Conservation (phyloP, 2,888 invertebrate genomes). For the Clusia tigrina region DNA sequence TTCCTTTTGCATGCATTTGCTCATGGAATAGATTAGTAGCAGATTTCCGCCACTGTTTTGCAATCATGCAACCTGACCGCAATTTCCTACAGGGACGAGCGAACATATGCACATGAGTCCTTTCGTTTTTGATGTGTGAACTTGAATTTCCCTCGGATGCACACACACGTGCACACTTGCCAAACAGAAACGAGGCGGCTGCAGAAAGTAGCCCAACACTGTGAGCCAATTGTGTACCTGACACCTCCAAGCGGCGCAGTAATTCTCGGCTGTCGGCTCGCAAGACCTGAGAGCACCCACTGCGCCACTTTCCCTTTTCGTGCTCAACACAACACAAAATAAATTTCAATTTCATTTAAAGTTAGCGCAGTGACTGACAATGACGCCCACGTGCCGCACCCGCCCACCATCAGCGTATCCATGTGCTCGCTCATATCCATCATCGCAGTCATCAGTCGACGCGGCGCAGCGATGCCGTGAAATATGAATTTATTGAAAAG, state of each 20-base stretch:
- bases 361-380: constrained; percentile 53
- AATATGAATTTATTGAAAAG: too few relatives aligned
- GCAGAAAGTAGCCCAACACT: neutral
- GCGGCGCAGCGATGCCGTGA: too few relatives aligned
- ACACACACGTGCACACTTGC: neutral
- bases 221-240: neutral
- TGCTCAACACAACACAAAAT: constrained; percentile 49
- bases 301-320: constrained; percentile 3
- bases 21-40: too few relatives aligned
- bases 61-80: too few relatives aligned
- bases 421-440: constrained; percentile 13
- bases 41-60: too few relatives aligned
- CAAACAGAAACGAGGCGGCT: too few relatives aligned
- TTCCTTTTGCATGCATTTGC: too few relatives aligned
- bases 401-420: neutral
- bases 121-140: too few relatives aligned
- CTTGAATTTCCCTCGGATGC: neutral
- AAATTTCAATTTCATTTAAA: constrained; percentile 58
- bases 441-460: too few relatives aligned
- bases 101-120: too few relatives aligned
- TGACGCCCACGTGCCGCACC: neutral
- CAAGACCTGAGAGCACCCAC: neutral
- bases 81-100: too few relatives aligned
- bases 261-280: neutral
- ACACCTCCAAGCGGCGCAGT: too few relatives aligned